phyloP scores from a whole-genome alignment of 2,113 vertebrate species.

The Piprites chloris region DNA sequence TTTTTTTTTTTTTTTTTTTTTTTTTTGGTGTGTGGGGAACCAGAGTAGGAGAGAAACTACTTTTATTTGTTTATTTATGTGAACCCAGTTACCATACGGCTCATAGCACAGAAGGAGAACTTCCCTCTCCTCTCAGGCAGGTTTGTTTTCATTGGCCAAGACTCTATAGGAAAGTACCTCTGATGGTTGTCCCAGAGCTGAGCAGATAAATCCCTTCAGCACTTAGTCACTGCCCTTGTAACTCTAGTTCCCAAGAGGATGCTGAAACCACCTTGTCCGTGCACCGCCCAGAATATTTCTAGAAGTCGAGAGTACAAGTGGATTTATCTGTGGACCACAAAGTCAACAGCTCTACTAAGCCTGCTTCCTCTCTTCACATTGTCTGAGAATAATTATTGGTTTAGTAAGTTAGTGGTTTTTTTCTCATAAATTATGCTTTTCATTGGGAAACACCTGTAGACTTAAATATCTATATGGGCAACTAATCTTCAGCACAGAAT shows the following conservation, averaged over 20 bases:
- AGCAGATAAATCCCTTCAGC: neutral
- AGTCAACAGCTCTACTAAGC: neutral
- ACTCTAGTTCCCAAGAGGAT: neutral
- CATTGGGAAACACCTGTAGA: neutral
- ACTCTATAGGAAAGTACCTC: neutral
- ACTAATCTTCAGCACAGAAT: neutral
- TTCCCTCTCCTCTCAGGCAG: neutral
- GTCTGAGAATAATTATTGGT: neutral
- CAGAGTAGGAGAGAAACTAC: neutral
- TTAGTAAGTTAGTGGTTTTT: neutral
- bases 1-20: neutral
- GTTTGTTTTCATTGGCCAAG: neutral
- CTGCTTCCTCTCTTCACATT: neutral
- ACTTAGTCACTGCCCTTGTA: neutral
- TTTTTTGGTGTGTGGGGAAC: neutral
- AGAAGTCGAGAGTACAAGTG: neutral
- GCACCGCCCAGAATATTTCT: neutral
- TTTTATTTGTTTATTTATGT: conserved; percentile 1
- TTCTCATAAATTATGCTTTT: neutral
- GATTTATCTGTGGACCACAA: neutral
- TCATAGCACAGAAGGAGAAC: neutral
- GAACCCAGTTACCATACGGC: neutral
- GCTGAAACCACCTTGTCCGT: neutral
- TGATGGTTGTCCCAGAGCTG: neutral
- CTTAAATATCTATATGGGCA: neutral